A percentile compares a stretch with the other conserved stretches of the same genome.
Evolutionary conservation across 2,797 vertebrate genomes (phyloP).

Genomic region (Tragopan temminckii): DNA sequence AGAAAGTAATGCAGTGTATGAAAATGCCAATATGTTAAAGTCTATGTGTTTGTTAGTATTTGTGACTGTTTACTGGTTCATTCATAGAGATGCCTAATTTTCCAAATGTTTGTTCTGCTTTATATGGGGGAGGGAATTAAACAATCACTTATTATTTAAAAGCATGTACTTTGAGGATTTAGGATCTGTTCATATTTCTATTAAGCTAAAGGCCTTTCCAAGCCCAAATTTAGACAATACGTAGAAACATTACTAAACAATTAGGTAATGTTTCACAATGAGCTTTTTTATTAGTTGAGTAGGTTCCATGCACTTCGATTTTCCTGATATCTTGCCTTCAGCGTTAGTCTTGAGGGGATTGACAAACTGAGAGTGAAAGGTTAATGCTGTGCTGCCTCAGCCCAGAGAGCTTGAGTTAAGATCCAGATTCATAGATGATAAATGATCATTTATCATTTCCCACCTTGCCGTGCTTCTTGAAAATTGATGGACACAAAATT

Average conservation of each 20-base stretch:
- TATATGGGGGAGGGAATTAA: background rate
- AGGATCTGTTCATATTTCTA: conserved; percentile 55
- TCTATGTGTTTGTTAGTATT: conserved; percentile 48
- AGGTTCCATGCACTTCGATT: conserved; percentile 72
- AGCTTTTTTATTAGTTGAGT: conserved; percentile 77
- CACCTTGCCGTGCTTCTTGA: background rate
- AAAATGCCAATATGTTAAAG: conserved; percentile 55
- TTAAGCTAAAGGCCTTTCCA: conserved; percentile 70
- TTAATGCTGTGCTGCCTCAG: conserved; percentile 24
- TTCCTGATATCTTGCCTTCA: conserved; percentile 68
- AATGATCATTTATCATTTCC: background rate
- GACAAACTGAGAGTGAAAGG: conserved; percentile 29
- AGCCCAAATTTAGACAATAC: conserved; percentile 79
- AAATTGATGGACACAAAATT: background rate
- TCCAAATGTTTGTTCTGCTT: background rate
- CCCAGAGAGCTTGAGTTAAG: background rate
- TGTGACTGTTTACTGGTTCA: conserved; percentile 24
- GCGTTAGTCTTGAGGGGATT: conserved; percentile 46
- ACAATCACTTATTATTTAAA: conserved; percentile 12
- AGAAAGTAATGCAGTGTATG: conserved; percentile 59
- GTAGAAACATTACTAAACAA: conserved; percentile 80
- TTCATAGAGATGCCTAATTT: conserved; percentile 10
- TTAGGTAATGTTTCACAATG: conserved; percentile 82
- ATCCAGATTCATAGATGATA: conserved; percentile 2
- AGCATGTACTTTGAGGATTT: background rate